These are phyloP conservation scores for Platyrinchus mystaceus DNA, from an alignment of 2,797 vertebrate genomes.

Conservation along the genomic window DNA sequence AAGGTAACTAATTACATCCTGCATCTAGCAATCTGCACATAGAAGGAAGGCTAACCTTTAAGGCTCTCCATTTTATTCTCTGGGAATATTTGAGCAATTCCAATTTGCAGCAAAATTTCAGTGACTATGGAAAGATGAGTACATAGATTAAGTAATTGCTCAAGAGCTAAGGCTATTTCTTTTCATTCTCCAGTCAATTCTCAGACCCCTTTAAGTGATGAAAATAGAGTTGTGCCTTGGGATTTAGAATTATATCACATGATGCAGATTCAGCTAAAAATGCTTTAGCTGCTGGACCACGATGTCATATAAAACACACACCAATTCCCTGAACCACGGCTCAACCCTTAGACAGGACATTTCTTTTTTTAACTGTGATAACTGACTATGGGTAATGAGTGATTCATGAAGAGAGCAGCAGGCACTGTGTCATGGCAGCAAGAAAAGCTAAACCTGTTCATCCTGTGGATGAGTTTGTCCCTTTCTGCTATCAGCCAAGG, in stretches of 20 bases:
- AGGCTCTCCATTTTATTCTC: background rate
- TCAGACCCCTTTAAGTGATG: background rate
- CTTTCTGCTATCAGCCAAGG: slow-evolving; percentile 1
- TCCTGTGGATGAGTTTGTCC: background rate
- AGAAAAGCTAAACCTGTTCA: background rate
- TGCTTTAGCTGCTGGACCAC: background rate
- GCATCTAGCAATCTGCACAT: background rate
- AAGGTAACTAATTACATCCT: background rate
- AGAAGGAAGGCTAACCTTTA: background rate
- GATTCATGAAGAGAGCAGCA: background rate
- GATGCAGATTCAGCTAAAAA: background rate
- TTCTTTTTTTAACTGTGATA: background rate
- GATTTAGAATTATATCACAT: background rate
- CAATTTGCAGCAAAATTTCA: background rate
- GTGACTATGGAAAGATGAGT: background rate
- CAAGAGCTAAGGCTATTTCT: background rate
- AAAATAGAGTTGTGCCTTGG: background rate
- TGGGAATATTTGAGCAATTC: background rate
- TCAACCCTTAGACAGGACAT: background rate
- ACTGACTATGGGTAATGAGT: background rate
- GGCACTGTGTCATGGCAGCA: background rate
- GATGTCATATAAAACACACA: background rate
- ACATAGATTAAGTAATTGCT: background rate
- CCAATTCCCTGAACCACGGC: background rate
- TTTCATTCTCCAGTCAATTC: background rate